A percentile compares a stretch with the other conserved stretches of the same genome.
phyloP scores from a whole-genome alignment of 2,113 vertebrate genomes.

The Artemisiospiza belli region DNA sequence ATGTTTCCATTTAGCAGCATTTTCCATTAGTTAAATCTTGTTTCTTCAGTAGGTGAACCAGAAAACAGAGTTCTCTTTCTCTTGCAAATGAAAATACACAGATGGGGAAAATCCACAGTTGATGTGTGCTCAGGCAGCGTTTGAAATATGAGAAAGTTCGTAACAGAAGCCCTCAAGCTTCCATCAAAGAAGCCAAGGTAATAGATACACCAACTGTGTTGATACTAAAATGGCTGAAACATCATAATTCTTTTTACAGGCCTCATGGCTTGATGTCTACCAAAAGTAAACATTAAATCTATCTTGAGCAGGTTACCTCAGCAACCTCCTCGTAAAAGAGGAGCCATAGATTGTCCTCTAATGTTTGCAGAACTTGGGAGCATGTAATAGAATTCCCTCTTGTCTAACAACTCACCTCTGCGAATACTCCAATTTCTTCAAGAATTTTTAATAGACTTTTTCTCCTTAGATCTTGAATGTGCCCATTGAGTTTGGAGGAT shows the following conservation, averaged over 20 bases:
- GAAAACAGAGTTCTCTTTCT: background rate
- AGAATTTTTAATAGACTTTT: constrained; percentile 24
- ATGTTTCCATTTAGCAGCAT: background rate
- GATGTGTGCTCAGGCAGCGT: background rate
- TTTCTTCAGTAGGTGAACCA: background rate
- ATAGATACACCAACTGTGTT: constrained; percentile 9
- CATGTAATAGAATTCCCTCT: constrained; percentile 31
- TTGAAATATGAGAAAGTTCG: constrained; percentile 29
- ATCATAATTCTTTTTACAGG: constrained; percentile 44
- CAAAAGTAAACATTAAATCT: constrained; percentile 34
- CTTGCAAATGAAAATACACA: background rate
- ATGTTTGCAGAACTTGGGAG: constrained; percentile 37
- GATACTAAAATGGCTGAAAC: constrained; percentile 7
- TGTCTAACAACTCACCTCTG: constrained; percentile 14
- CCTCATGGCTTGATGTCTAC: background rate
- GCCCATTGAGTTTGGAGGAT: background rate
- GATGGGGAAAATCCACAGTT: background rate
- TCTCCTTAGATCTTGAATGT: constrained; percentile 18
- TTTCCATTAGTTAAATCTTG: background rate
- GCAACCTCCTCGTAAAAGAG: constrained; percentile 11
- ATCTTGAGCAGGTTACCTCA: constrained; percentile 3
- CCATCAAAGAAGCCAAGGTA: constrained; percentile 13
- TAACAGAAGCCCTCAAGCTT: background rate
- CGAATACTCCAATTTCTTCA: background rate
- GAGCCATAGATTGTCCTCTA: background rate